These are phyloP conservation scores for Sebastes fasciatus DNA, from an alignment of 2,113 vertebrate genomes.

Conservation along the genomic window DNA sequence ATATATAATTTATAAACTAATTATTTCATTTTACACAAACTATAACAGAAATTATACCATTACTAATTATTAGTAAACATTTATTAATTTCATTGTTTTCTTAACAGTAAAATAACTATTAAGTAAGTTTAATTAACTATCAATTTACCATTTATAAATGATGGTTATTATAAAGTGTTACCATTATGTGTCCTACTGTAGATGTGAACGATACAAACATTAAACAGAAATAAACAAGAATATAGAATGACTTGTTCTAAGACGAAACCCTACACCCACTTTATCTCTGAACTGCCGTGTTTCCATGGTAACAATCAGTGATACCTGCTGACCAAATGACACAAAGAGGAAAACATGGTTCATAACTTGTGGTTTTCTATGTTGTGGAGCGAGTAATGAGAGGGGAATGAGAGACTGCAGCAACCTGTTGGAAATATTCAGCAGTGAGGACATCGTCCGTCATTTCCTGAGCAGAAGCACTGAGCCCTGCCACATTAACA, in stretches of 20 bases:
- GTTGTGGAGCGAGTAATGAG: not conserved
- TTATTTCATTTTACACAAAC: too few species aligned
- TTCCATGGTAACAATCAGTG: constrained; percentile 15
- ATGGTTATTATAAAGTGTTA: too few species aligned
- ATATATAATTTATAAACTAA: too few species aligned
- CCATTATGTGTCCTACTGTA: not conserved
- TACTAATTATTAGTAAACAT: too few species aligned
- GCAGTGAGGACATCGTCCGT: not conserved
- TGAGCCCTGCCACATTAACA: not conserved
- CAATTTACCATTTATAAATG: too few species aligned
- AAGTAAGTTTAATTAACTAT: too few species aligned
- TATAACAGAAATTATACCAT: too few species aligned
- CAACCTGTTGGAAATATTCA: not conserved
- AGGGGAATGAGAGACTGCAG: not conserved
- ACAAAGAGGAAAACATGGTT: not conserved
- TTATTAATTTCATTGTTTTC: too few species aligned
- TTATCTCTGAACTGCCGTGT: not conserved
- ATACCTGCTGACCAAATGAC: not conserved
- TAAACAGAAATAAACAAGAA: not conserved
- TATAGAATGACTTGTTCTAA: not conserved
- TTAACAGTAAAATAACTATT: too few species aligned
- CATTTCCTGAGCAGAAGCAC: not conserved
- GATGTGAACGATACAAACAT: not conserved
- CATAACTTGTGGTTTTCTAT: not conserved
- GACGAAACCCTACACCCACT: not conserved